Base-by-base conservation (phyloP, 2,797 vertebrate genomes). In the Decapterus maruadsi region DNA sequence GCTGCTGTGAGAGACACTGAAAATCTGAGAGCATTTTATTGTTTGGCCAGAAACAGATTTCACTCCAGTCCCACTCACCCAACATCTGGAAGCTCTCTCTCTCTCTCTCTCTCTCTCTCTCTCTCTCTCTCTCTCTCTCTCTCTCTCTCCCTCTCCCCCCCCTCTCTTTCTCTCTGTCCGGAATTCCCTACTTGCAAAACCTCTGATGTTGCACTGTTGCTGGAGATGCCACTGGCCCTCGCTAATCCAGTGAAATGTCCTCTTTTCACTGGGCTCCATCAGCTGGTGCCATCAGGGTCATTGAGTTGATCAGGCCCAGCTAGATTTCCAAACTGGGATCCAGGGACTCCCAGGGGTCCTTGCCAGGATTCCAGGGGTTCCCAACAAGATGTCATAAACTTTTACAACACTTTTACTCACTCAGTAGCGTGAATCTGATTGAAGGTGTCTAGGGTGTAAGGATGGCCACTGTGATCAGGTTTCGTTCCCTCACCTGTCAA, bases 21-120 rank as follows among this genome's bases (percentile, higher is more conserved):
- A 74, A 72, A 72, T 71, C 67, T 81, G 85, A 73, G 68, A 78
- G 64, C 63, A 9, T 75, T 85, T 87, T 56, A 77, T 48, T 38
- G 22, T 78, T 79, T 78, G 64, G 78, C 76, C 78, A 81, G 75
- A 67, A 77, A 73, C 80, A 71, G 65, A 84, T 81, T 80, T 81
- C 66, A 64, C 61, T 76, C 78, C 42, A 78, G 71, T 73, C 64
- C 51, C 60, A 54, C 68, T 86, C 81, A 69, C 67, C 76, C 68
- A 82, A 84, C 90, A 92, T 90, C 89, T 92, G 91, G 91, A 91
- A 87, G 80, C 82, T 82, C 57, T 91, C 90, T 86, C 50, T 86
- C 80, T 78, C 59, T 81, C 68, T 72, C 56, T 54, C 34, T 50
- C 26, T 45, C 22, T 62, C 60, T 62, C 42, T 31, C 55, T 75